Conservation (phyloP, 2,888 invertebrate genomes). For the Acholoe squamosa region DNA sequence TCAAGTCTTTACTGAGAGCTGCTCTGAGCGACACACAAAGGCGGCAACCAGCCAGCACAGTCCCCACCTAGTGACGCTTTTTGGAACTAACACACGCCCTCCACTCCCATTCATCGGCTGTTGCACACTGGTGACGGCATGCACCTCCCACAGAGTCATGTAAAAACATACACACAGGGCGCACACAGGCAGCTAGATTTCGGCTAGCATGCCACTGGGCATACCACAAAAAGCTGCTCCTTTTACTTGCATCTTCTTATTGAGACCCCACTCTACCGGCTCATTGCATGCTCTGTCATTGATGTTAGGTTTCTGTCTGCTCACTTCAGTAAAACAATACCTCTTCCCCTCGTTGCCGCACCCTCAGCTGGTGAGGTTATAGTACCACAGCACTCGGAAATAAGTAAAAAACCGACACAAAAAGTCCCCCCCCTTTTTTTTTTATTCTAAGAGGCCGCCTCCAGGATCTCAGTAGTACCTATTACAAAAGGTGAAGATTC, state of each 20-base stretch:
- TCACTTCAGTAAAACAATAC: slow-evolving; percentile 1
- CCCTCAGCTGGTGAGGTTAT: too few relatives aligned
- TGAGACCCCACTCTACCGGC: neutral
- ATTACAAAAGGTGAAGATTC: too few relatives aligned
- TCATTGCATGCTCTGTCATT: neutral
- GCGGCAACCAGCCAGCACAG: slow-evolving; percentile 15
- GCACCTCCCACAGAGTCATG: neutral
- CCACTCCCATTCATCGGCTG: neutral
- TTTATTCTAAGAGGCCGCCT: too few relatives aligned
- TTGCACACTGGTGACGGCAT: neutral
- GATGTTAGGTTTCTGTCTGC: neutral
- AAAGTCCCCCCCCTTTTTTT: too few relatives aligned
- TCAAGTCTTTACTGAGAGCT: neutral
- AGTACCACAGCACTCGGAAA: neutral
- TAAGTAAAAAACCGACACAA: neutral
- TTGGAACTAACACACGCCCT: neutral
- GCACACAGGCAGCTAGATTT: slow-evolving; percentile 43
- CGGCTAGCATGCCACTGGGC: neutral
- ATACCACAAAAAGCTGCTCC: neutral
- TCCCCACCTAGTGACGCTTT: slow-evolving; percentile 50
- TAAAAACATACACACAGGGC: neutral
- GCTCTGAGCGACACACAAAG: slow-evolving; percentile 8
- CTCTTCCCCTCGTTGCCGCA: too few relatives aligned
- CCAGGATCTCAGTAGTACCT: too few relatives aligned
- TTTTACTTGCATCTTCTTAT: neutral